phyloP scores from a whole-genome alignment of 2,797 vertebrate species.

The Protosalanx chinensis region DNA sequence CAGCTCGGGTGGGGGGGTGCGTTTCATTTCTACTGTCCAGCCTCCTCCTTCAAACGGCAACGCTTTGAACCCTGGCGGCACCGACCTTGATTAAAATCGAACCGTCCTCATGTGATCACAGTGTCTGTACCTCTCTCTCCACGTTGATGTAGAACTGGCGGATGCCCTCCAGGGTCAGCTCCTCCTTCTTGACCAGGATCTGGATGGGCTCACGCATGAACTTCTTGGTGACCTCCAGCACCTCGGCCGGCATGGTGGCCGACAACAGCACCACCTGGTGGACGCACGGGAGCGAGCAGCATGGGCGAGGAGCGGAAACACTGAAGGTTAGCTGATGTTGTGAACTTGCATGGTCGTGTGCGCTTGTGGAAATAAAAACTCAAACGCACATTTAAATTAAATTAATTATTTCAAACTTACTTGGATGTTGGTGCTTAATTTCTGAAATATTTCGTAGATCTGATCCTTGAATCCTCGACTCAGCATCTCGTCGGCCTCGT shows the following conservation, averaged over 20 bases:
- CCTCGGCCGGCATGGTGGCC: constrained; percentile 52
- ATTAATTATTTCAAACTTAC: constrained; percentile 34
- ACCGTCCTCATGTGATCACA: not conserved
- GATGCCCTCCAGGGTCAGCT: constrained; percentile 55
- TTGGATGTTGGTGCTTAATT: constrained; percentile 74
- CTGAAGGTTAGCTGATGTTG: too few relatives aligned
- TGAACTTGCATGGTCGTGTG: too few relatives aligned
- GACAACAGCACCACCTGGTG: constrained; percentile 53
- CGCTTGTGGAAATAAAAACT: not conserved
- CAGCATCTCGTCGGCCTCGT: constrained; percentile 77
- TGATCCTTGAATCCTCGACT: constrained; percentile 78
- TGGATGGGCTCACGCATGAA: constrained; percentile 54
- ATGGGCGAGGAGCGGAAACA: too few relatives aligned
- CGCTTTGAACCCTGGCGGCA: too few relatives aligned
- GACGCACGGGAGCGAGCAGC: not conserved
- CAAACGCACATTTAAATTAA: not conserved
- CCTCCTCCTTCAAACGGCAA: too few relatives aligned
- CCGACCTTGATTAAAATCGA: too few relatives aligned
- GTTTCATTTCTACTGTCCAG: not conserved
- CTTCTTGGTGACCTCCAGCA: constrained; percentile 56
- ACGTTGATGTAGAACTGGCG: constrained; percentile 60
- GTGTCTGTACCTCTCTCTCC: constrained; percentile 45
- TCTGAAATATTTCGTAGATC: constrained; percentile 78
- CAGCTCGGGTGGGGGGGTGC: not conserved
- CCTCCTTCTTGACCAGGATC: constrained; percentile 56